These are phyloP conservation scores for Lapara coniferarum DNA, from an alignment of 2,888 invertebrate genomes.

Conservation along the genomic window DNA sequence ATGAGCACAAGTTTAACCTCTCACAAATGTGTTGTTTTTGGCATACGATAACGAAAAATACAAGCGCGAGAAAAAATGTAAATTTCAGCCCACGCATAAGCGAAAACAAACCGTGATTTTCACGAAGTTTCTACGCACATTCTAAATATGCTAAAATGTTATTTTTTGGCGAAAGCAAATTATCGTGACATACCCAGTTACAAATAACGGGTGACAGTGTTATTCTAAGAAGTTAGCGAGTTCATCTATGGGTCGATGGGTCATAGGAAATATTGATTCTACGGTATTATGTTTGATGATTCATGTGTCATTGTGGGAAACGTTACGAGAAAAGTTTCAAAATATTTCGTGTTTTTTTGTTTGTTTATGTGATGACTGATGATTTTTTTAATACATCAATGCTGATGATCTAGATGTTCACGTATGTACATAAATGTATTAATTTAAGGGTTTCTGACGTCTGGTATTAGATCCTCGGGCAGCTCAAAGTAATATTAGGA, in stretches of 20 bases:
- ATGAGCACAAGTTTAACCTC: conserved; percentile 6
- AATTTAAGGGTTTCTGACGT: no score
- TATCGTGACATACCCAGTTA: conserved; percentile 35
- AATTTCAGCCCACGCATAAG: conserved; percentile 7
- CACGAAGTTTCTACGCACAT: conserved; percentile 30
- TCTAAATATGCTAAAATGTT: conserved; percentile 43
- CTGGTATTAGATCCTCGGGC: no score
- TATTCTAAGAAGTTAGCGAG: conserved; percentile 40
- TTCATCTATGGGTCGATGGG: conserved; percentile 38
- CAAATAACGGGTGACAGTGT: conserved; percentile 38
- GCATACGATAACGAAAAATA: conserved; percentile 13
- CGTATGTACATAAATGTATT: no score
- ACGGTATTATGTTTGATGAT: not conserved
- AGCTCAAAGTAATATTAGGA: no score
- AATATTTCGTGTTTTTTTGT: no score
- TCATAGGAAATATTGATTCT: conserved; percentile 35
- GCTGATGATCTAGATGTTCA: no score
- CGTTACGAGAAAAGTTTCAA: not conserved
- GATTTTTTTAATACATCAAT: no score
- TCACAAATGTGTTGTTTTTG: conserved; percentile 21
- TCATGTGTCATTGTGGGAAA: not conserved
- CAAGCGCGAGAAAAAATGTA: conserved; percentile 10
- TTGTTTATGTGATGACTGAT: no score
- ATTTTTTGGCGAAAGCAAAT: conserved; percentile 45
- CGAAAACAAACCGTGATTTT: conserved; percentile 27